Conservation (phyloP, 2,888 invertebrate genomes). For the Acleris literana region DNA sequence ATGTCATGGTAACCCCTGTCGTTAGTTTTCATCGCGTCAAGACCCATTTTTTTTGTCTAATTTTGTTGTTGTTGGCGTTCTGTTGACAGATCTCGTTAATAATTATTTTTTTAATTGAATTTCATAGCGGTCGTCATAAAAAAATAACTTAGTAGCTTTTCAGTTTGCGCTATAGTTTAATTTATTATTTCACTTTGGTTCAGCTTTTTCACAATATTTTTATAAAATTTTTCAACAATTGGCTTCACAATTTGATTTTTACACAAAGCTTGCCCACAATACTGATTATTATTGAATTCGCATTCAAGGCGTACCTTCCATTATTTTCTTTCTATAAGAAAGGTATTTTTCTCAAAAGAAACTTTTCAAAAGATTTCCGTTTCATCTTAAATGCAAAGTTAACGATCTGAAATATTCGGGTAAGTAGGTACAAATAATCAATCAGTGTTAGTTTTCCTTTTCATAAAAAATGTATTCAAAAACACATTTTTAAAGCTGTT, state of each 20-base stretch:
- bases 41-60: no score
- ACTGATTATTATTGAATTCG: conserved; percentile 34
- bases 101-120: no score
- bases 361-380: conserved; percentile 26
- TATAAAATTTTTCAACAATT: conserved; percentile 4
- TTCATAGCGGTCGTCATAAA: no score
- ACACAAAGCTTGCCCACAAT: conserved; percentile 19
- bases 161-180: no score
- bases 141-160: no score
- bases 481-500: no score
- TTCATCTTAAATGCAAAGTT: conserved; percentile 29
- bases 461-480: no score
- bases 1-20: no score
- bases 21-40: no score
- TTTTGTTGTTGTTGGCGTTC: no score
- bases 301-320: conserved; percentile 24
- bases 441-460: conserved; percentile 5
- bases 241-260: conserved; percentile 17
- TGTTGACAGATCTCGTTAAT: no score
- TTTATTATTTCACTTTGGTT: no score
- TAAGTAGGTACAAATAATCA: neutral
- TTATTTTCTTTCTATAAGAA: conserved; percentile 32
- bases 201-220: neutral
- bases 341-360: conserved; percentile 30
- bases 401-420: conserved; percentile 23